Evolutionary conservation across 2,797 vertebrate genomes (phyloP).

Genomic region (Chaunax sp.): DNA sequence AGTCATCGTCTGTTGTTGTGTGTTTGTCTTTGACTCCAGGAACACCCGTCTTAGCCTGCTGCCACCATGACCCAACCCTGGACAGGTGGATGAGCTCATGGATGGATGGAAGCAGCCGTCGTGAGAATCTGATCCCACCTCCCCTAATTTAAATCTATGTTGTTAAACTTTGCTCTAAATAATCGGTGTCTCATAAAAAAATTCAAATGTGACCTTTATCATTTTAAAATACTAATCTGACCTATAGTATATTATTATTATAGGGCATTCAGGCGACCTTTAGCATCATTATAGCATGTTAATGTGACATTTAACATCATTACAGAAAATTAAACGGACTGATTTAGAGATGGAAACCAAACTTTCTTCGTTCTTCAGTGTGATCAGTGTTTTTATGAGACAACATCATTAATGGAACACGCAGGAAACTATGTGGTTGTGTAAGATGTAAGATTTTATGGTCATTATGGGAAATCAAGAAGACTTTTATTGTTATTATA

Average conservation of each 20-base stretch:
- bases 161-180: slow-evolving; percentile 26
- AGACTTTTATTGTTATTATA: too few relatives aligned
- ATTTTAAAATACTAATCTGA: slow-evolving; percentile 32
- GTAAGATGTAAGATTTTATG: too few relatives aligned
- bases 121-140: too few relatives aligned
- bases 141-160: background rate
- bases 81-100: too few relatives aligned
- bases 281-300: slow-evolving; percentile 60
- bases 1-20: background rate
- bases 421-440: too few relatives aligned
- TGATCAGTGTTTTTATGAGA: too few relatives aligned
- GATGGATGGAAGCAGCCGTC: too few relatives aligned
- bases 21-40: background rate
- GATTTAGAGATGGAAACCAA: background rate
- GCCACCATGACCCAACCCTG: too few relatives aligned
- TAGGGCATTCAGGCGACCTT: slow-evolving; percentile 50
- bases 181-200: slow-evolving; percentile 23
- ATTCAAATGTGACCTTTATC: slow-evolving; percentile 40
- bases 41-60: too few relatives aligned
- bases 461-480: too few relatives aligned
- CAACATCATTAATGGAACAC: too few relatives aligned
- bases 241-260: slow-evolving; percentile 31
- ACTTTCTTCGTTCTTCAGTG: background rate
- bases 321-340: slow-evolving; percentile 3
- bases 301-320: slow-evolving; percentile 69